Evolutionary conservation across 2,888 invertebrate genomes (phyloP).

Genomic region (Drosophila infuscata): DNA sequence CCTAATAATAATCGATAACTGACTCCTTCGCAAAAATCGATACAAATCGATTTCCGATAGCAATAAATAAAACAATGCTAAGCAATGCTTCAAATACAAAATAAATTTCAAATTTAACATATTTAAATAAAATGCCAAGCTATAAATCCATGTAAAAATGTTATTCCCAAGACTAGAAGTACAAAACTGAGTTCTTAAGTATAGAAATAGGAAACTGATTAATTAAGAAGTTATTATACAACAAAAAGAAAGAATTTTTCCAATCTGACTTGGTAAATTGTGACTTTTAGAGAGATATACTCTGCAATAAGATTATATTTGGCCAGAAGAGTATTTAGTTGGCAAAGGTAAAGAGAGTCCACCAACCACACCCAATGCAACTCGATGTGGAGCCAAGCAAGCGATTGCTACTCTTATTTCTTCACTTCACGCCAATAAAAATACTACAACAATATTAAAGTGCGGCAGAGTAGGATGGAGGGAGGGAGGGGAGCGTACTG

Average conservation of each 20-base stretch:
- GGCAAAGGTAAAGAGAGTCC: conserved; percentile 1
- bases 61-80: not conserved
- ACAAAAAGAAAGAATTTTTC: not conserved
- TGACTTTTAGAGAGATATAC: not conserved
- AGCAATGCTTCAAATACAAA: not conserved
- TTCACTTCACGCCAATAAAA: conserved; percentile 67
- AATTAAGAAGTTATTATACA: not conserved
- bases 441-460: conserved; percentile 21
- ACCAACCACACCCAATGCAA: conserved; percentile 1
- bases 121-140: not conserved
- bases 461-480: conserved; percentile 1
- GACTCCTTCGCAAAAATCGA: not conserved
- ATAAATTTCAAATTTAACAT: not conserved
- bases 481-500: not conserved
- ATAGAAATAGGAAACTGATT: not conserved
- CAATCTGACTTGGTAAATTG: not conserved
- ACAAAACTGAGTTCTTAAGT: not conserved
- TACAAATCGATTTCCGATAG: not conserved
- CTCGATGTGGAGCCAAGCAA: conserved; percentile 23
- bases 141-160: not conserved
- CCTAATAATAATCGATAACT: not conserved
- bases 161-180: not conserved
- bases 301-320: not conserved
- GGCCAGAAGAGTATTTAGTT: not conserved
- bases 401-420: conserved; percentile 75